These are phyloP conservation scores for Notarius lentiginosus DNA, from an alignment of 2,113 vertebrate species.

Conservation along the genomic window DNA sequence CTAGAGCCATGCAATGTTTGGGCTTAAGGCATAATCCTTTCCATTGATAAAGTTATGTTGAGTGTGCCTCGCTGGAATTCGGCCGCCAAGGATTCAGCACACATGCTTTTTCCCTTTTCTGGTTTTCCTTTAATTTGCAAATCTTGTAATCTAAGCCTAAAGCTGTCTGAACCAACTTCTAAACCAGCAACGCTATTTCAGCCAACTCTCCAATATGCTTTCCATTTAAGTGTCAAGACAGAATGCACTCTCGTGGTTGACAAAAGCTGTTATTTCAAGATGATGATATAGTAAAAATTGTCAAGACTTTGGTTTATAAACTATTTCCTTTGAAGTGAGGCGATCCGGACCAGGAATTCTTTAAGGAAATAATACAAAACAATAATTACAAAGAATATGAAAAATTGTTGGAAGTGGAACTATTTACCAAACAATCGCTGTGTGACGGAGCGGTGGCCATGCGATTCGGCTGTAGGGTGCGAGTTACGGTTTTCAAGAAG, in stretches of 20 bases:
- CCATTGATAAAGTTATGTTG: constrained; percentile 73
- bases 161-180: constrained; percentile 85
- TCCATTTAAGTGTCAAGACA: constrained; percentile 92
- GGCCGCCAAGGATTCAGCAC: constrained; percentile 73
- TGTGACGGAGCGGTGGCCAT: constrained; percentile 51
- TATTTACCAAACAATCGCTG: constrained; percentile 72
- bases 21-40: constrained; percentile 74
- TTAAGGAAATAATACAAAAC: constrained; percentile 23
- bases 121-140: constrained; percentile 95
- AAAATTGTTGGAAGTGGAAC: constrained; percentile 45
- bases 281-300: constrained; percentile 83
- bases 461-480: constrained; percentile 71
- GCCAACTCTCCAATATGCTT: constrained; percentile 93
- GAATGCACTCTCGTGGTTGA: constrained; percentile 87
- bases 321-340: constrained; percentile 67
- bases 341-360: constrained; percentile 51
- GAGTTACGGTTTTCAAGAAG: constrained; percentile 70
- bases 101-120: constrained; percentile 80
- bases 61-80: constrained; percentile 70
- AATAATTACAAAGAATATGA: constrained; percentile 46
- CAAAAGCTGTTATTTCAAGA: constrained; percentile 89
- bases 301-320: constrained; percentile 79
- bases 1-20: constrained; percentile 72
- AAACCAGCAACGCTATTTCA: constrained; percentile 78
- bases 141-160: constrained; percentile 95